Evolutionary conservation across 2,888 invertebrate species (phyloP), one percentile per base, ranked within the genome.

Genomic region (Apamea anceps): DNA sequence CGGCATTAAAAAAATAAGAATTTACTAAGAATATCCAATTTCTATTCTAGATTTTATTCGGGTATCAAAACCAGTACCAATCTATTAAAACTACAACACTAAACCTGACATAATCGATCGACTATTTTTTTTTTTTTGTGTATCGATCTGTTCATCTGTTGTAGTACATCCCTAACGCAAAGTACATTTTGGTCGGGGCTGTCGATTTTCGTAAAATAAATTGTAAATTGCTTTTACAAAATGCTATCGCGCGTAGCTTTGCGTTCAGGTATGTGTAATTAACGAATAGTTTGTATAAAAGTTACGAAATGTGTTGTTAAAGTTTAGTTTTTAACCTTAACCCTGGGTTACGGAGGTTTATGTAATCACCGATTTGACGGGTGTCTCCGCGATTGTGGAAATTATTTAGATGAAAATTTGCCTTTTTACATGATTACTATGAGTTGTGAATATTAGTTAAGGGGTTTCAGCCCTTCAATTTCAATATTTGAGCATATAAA

Each of bases 201-300:
- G 95, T 94, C 93, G 94, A 91, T 91, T 93, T 93, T 92, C 91
- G 79, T 85, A 75, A 91, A 92, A 86, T 92, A 89, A 89, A 87
- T 89, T 90, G 72, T 82, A 92, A 92, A 93, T 93, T 94, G 90
- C 89, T 89, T 87, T 89, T 85, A 88, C 90, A 97, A 97, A 97
- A 98, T 98, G 98, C 95, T 98, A 94, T 98, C 98, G 90, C 97
- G 98, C 92, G 97, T 97, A 94, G 97, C 97, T 95, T 96, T 98
- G 95, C 97, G 98, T 94, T 97, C 98, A 97, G 98, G 98, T 98
- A 97, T 94, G 96, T 93, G 72, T 79, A 82, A 83, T 87, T 87
- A 75, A 84, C 63, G n/a, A 60, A 79, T 77, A 74, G 84, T 80
- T 72, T 15, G 13, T 48, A n/a, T 73, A 45, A 66, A 75, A 42